Conservation (phyloP, 2,888 invertebrate genomes). For the Heliconius charithonia region DNA sequence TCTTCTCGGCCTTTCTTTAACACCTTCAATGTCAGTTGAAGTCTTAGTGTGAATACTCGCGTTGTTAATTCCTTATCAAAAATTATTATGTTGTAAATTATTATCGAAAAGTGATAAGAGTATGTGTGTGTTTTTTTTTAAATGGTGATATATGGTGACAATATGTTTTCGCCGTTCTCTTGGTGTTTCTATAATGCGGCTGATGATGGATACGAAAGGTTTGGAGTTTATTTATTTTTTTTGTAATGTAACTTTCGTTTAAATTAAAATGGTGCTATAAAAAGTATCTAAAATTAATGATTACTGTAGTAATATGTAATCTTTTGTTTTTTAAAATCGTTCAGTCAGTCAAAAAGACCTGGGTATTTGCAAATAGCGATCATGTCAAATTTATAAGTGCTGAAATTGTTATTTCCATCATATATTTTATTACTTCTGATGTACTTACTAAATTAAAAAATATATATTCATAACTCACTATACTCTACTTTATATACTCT, state of each 20-base stretch:
- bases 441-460: too few relatives aligned
- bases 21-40: conserved; percentile 40
- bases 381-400: too few relatives aligned
- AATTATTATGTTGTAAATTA: conserved; percentile 23
- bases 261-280: too few relatives aligned
- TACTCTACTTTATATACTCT: too few relatives aligned
- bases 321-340: too few relatives aligned
- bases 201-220: conserved; percentile 64
- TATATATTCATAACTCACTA: too few relatives aligned
- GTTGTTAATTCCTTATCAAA: conserved; percentile 28
- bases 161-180: conserved; percentile 67
- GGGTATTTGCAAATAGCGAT: too few relatives aligned
- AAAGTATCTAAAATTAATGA: not conserved
- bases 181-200: conserved; percentile 65
- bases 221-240: conserved; percentile 26
- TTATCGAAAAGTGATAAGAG: conserved; percentile 28
- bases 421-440: too few relatives aligned
- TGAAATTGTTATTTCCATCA: too few relatives aligned
- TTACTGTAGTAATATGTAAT: too few relatives aligned
- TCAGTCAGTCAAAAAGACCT: too few relatives aligned
- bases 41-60: conserved; percentile 24
- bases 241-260: too few relatives aligned
- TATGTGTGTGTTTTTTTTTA: conserved; percentile 21
- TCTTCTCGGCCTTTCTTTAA: conserved; percentile 37
- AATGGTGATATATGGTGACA: not conserved